Percentiles rank a stretch among this genome's conserved stretches.
phyloP scores from a whole-genome alignment of 2,797 vertebrate species.

The Fringilla coelebs region DNA sequence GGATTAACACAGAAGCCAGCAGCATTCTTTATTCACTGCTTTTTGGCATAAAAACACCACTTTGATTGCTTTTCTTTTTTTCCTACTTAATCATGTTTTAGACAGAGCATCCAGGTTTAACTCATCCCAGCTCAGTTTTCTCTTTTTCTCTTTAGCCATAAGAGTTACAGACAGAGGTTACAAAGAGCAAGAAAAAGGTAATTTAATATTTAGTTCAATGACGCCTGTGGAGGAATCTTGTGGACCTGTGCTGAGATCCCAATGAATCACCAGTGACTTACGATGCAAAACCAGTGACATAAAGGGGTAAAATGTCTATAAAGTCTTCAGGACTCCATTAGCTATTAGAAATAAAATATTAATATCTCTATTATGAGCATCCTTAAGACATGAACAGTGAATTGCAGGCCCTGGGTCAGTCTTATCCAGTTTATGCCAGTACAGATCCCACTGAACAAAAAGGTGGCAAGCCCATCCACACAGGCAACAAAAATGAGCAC shows the following conservation, averaged over 20 bases:
- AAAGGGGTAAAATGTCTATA: not conserved
- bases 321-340: constrained; percentile 15
- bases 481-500: not conserved
- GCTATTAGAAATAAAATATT: constrained; percentile 6
- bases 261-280: constrained; percentile 8
- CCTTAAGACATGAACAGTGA: not conserved
- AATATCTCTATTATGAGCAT: not conserved
- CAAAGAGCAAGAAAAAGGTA: constrained; percentile 19
- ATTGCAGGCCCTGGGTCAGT: not conserved
- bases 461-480: not conserved
- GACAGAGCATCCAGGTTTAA: constrained; percentile 29
- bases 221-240: not conserved
- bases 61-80: constrained; percentile 25
- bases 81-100: constrained; percentile 32
- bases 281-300: not conserved
- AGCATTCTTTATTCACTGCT: not conserved
- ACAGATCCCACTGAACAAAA: not conserved
- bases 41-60: constrained; percentile 33
- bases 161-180: not conserved
- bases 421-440: not conserved
- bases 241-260: not conserved
- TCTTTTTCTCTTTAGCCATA: not conserved
- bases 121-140: not conserved
- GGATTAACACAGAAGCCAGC: constrained; percentile 51
- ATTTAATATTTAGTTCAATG: constrained; percentile 31